Evolutionary conservation across 35 echinoderm and acorn worm genomes (phyloP).

Genomic region (Apostichopus japonicus): DNA sequence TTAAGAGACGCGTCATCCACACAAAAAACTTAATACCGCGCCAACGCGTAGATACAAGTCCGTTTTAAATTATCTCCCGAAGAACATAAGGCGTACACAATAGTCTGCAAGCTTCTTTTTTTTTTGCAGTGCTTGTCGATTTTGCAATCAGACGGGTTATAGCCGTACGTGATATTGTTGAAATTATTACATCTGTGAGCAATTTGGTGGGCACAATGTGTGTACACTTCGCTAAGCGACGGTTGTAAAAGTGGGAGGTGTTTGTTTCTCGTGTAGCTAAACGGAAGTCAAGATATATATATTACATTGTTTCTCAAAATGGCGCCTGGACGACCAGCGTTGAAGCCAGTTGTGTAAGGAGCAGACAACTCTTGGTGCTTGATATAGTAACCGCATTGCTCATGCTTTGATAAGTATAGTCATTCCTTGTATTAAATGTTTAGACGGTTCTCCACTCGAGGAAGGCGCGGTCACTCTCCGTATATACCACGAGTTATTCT

Average conservation of each 20-base stretch:
- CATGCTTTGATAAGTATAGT: not conserved
- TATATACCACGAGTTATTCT: not conserved
- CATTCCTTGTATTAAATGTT: not conserved
- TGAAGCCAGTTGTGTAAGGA: not conserved
- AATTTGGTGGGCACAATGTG: constrained; percentile 37
- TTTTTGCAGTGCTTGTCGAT: not conserved
- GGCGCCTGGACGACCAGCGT: not conserved
- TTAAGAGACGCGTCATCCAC: not conserved
- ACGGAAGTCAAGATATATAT: not conserved
- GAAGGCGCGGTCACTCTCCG: constrained; percentile 1
- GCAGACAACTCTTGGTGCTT: not conserved
- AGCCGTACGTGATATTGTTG: constrained; percentile 24
- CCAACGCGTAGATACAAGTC: constrained; percentile 13
- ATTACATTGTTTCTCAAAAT: constrained; percentile 16
- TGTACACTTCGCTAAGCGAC: constrained; percentile 21
- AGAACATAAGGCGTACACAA: not conserved
- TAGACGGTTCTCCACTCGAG: not conserved
- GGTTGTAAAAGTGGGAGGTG: constrained; percentile 17
- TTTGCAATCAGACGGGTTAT: not conserved
- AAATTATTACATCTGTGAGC: constrained; percentile 45
- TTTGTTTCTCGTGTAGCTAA: not conserved
- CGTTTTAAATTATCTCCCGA: constrained; percentile 26
- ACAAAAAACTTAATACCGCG: constrained; percentile 8
- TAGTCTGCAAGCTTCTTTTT: not conserved
- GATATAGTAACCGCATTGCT: not conserved